Evolutionary conservation across 2,113 vertebrate genomes (phyloP), one percentile per base, ranked within the genome.

Genomic region (Vicugna pacos): DNA sequence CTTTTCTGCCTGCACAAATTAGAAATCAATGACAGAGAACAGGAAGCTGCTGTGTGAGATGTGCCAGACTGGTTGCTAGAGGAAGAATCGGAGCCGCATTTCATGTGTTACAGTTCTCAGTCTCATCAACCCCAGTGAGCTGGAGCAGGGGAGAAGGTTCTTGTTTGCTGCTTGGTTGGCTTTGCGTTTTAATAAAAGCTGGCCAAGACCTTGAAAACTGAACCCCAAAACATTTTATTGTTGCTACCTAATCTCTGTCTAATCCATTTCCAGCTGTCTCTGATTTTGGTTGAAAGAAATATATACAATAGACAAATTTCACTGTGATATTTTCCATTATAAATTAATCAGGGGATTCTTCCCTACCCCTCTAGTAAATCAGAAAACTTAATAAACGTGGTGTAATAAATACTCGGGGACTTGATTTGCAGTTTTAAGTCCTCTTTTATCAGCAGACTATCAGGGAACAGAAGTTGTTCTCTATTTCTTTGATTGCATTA

Each of bases 211-310:
- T 97, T 97, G 92, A 64, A 97, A 98, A 97, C 48, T 6, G 54
- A 96, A 69, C 38, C 82, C 82, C 98, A 97, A 94, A 81, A 46
- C 3, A 14, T 91, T 95, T 96, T 95, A 85, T 97, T 83, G 95
- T 97, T 90, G 95, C 62, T 67, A 28, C 17, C 60, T 96, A 91
- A 93, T 95, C 15, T 79, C 32, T 38, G 30, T 32, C 20, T 60
- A 90, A 73, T 67, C 62, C 72, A 11, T 88, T 88, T 89, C 65
- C 65, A 95, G 8, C 16, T 91, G 19, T 22, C n/a, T 91, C 24
- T 42, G 58, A 84, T 54, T 64, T 88, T 56, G 65, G n/a, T 67
- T 94, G 35, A 92, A 84, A 77, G n/a, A 96, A 94, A 90, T 72
- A 46, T 14, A 35, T 46, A 87, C 16, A 50, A 52, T 17, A 42